Evolutionary conservation across 2,888 invertebrate species (phyloP).

Genomic region (Leptinotarsa juncta): DNA sequence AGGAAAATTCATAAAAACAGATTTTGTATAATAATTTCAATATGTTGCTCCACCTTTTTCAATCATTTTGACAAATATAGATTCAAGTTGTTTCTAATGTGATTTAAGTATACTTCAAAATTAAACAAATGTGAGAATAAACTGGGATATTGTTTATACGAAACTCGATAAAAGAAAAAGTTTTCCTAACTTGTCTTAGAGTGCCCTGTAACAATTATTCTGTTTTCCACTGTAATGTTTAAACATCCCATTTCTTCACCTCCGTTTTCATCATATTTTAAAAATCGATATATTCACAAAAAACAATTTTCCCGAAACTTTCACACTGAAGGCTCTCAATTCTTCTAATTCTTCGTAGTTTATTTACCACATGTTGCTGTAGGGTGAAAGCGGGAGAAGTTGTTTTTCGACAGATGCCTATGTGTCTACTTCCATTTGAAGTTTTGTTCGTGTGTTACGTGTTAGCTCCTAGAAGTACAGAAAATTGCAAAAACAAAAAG

Average conservation of each 20-base stretch:
- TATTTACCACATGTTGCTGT: constrained; percentile 24
- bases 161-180: no score
- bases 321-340: constrained; percentile 1
- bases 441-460: constrained; percentile 21
- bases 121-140: no score
- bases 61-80: no score
- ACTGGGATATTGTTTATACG: no score
- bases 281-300: not conserved
- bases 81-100: no score
- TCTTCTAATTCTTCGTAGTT: constrained; percentile 14
- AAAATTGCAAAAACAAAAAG: constrained; percentile 17
- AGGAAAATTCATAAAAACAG: no score
- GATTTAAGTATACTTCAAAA: no score
- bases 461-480: constrained; percentile 6
- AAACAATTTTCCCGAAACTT: constrained; percentile 24
- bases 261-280: not conserved
- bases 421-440: constrained; percentile 20
- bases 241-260: not conserved
- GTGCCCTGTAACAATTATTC: no score
- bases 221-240: no score
- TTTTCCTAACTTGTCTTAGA: no score
- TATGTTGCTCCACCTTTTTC: no score
- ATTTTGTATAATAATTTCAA: no score
- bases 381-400: not conserved
- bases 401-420: constrained; percentile 1